A percentile compares a stretch with the other conserved stretches of the same genome.
phyloP scores from a whole-genome alignment of 2,113 vertebrate genomes.

The Kobus ellipsiprymnus region DNA sequence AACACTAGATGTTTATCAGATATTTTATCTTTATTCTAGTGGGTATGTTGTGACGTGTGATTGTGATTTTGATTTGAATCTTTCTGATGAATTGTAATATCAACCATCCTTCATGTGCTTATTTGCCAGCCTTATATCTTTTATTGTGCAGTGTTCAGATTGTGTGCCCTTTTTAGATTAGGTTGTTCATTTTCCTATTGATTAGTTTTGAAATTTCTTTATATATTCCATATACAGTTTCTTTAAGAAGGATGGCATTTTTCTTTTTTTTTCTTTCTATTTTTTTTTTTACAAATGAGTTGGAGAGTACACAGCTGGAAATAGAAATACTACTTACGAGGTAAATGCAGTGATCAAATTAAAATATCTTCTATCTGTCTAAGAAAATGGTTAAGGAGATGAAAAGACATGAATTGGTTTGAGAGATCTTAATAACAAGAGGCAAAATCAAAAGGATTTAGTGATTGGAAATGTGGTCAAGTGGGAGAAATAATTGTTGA shows the following conservation, averaged over 20 bases:
- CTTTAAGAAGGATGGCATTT: background rate
- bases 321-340: background rate
- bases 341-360: background rate
- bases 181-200: background rate
- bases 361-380: background rate
- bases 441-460: background rate
- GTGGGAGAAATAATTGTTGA: background rate
- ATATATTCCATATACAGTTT: background rate
- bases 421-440: background rate
- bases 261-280: background rate
- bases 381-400: background rate
- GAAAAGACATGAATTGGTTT: background rate
- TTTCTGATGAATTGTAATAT: background rate
- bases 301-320: background rate
- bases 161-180: background rate
- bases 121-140: background rate
- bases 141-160: background rate
- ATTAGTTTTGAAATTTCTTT: background rate
- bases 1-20: background rate
- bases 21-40: background rate
- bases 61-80: background rate
- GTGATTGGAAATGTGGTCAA: background rate
- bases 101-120: background rate
- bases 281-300: background rate
- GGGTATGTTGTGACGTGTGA: background rate